phyloP scores from a whole-genome alignment of 1,140 invertebrate species.

The Oppia nitens region DNA sequence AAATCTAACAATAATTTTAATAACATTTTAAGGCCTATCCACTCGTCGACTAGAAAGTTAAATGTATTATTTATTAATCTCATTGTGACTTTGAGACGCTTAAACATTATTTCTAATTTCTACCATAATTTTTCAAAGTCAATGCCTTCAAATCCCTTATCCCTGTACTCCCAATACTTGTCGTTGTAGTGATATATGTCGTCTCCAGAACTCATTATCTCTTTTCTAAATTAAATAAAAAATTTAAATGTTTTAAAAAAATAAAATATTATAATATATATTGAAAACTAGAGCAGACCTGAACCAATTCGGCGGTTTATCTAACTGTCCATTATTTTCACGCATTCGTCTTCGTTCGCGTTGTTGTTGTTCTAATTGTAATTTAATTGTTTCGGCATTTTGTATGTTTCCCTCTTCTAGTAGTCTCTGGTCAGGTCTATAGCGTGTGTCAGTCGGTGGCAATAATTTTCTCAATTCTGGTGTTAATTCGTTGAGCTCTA shows the following conservation, averaged over 20 bases:
- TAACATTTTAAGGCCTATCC: background rate
- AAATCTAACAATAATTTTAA: background rate
- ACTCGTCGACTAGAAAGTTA: slow-evolving; percentile 1
- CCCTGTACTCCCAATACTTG: slow-evolving; percentile 35
- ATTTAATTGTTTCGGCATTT: slow-evolving; percentile 50
- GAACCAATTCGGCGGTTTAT: slow-evolving; percentile 44
- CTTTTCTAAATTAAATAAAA: slow-evolving; percentile 5
- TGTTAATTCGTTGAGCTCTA: slow-evolving; percentile 63
- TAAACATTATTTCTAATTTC: background rate
- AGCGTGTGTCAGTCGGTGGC: slow-evolving; percentile 55
- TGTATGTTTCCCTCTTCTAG: slow-evolving; percentile 56
- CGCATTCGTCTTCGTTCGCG: slow-evolving; percentile 43
- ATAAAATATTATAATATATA: background rate
- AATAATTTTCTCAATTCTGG: slow-evolving; percentile 41
- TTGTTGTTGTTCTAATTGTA: slow-evolving; percentile 46
- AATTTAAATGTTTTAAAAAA: background rate
- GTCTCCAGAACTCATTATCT: slow-evolving; percentile 27
- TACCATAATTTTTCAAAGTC: slow-evolving; percentile 23
- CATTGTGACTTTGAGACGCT: too few relatives aligned
- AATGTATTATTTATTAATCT: too few relatives aligned
- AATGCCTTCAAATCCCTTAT: slow-evolving; percentile 38
- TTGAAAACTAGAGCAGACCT: slow-evolving; percentile 29
- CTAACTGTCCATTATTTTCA: slow-evolving; percentile 34
- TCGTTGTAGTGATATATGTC: slow-evolving; percentile 43
- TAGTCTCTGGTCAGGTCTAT: slow-evolving; percentile 37